These are phyloP conservation scores for Mesembrinibis cayennensis DNA, from an alignment of 2,113 vertebrate genomes.

Conservation along the genomic window DNA sequence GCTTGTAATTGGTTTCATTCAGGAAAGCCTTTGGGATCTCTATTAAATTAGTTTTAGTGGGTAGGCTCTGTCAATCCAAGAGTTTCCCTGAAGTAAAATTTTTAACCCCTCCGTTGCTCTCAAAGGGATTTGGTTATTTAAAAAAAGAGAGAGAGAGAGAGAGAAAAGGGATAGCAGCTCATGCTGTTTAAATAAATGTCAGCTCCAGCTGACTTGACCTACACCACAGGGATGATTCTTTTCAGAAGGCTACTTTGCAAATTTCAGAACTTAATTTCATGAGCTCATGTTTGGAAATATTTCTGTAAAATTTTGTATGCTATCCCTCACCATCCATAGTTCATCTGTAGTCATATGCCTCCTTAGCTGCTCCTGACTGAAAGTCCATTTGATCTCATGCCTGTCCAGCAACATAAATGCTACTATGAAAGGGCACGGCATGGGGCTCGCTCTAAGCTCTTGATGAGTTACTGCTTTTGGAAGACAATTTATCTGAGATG, in stretches of 20 bases:
- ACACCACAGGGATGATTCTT: not conserved
- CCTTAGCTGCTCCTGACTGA: not conserved
- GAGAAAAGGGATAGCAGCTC: not conserved
- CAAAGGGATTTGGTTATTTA: slow-evolving; percentile 29
- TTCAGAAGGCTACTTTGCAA: not conserved
- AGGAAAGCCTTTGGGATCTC: slow-evolving; percentile 31
- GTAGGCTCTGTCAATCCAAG: slow-evolving; percentile 24
- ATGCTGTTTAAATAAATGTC: slow-evolving; percentile 19
- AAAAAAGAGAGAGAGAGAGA: not conserved
- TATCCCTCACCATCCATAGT: not conserved
- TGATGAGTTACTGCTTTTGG: not conserved
- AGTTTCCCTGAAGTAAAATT: not conserved
- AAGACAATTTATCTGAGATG: not conserved
- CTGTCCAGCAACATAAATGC: not conserved
- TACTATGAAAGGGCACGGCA: not conserved
- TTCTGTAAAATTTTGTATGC: not conserved
- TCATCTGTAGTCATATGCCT: not conserved
- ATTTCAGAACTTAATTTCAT: slow-evolving; percentile 5
- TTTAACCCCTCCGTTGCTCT: not conserved
- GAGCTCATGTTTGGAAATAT: not conserved
- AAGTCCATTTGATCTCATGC: not conserved
- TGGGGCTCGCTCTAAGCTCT: not conserved
- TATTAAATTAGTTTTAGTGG: slow-evolving; percentile 43
- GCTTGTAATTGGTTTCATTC: slow-evolving; percentile 18
- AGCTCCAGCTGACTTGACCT: not conserved